A percentile compares a stretch with the other conserved stretches of the same genome.
Conservation (phyloP, 2,888 invertebrate genomes). For the Lamellibrachia columna region DNA sequence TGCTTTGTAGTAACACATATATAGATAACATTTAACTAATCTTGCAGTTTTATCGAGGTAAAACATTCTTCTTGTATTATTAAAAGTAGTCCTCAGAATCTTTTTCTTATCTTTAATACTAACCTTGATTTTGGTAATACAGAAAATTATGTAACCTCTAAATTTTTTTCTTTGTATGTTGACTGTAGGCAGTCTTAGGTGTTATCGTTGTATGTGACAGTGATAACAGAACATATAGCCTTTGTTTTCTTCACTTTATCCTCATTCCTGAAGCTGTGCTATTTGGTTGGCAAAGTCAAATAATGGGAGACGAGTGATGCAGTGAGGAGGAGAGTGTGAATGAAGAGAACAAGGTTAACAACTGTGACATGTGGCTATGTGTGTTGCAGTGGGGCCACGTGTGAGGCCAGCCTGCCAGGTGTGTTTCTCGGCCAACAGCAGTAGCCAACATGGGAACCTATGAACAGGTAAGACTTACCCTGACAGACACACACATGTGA, state of each 20-base stretch:
- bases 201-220: neutral
- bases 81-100: too few relatives aligned
- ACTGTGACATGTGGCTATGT: neutral
- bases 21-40: too few relatives aligned
- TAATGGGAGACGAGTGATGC: neutral
- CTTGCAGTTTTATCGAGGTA: too few relatives aligned
- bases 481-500: neutral
- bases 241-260: too few relatives aligned
- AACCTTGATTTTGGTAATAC: too few relatives aligned
- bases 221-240: neutral
- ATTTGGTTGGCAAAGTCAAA: neutral
- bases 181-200: neutral
- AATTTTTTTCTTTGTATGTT: neutral
- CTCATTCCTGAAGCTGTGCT: neutral
- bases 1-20: too few relatives aligned
- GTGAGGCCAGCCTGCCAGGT: neutral
- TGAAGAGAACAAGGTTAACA: slow-evolving; percentile 6
- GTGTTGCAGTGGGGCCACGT: neutral
- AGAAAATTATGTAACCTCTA: too few relatives aligned
- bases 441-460: neutral
- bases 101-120: too few relatives aligned
- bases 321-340: neutral
- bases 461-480: neutral
- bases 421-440: slow-evolving; percentile 4
- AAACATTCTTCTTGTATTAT: too few relatives aligned